Conservation (phyloP, 2,113 vertebrate species). For the zebrafish (Danio rerio) region DNA sequence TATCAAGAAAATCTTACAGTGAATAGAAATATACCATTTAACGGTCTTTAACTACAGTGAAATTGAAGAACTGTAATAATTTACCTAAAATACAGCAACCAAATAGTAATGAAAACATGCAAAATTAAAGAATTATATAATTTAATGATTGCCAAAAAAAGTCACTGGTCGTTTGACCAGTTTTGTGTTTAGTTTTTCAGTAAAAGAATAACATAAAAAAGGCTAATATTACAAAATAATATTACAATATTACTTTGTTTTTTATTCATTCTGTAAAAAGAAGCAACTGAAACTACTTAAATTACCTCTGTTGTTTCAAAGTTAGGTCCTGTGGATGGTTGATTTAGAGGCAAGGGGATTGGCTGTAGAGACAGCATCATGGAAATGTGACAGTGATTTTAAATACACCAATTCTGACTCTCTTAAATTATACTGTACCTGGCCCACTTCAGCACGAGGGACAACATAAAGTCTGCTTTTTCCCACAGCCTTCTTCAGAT, state of each 20-base stretch:
- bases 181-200: not conserved
- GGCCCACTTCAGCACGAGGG: constrained; percentile 28
- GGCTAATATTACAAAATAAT: not conserved
- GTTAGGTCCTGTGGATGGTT: not conserved
- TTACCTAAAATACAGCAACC: not conserved
- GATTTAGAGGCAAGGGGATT: not conserved
- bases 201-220: not conserved
- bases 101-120: not conserved
- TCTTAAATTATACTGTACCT: constrained; percentile 29
- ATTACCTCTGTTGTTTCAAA: not conserved
- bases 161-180: not conserved
- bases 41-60: not conserved
- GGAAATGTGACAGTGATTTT: not conserved
- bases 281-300: not conserved
- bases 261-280: not conserved
- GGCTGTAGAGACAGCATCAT: not conserved
- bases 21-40: not conserved
- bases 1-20: not conserved
- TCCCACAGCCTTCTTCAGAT: constrained; percentile 29
- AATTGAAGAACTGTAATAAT: not conserved
- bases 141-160: not conserved
- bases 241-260: not conserved
- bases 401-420: not conserved
- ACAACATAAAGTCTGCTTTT: constrained; percentile 45
- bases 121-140: not conserved